Evolutionary conservation across 2,888 invertebrate species (phyloP).

Genomic region (Lamproptera curius): DNA sequence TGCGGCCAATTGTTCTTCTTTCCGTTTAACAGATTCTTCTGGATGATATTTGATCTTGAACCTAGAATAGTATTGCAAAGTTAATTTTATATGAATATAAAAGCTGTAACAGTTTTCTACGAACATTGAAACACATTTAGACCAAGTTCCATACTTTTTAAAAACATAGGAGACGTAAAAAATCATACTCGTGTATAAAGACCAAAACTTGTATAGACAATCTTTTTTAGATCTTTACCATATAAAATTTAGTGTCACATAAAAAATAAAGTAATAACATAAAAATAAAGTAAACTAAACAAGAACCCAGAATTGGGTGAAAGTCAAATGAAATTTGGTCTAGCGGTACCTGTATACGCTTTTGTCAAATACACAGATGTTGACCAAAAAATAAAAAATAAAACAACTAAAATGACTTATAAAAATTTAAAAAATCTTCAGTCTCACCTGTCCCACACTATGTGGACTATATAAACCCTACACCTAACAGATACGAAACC

Average conservation of each 20-base stretch:
- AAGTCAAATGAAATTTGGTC: slow-evolving; percentile 28
- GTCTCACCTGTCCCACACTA: slow-evolving; percentile 75
- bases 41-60: slow-evolving; percentile 99
- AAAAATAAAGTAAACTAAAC: not conserved
- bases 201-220: no score
- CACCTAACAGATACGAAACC: slow-evolving; percentile 75
- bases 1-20: slow-evolving; percentile 89
- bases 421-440: slow-evolving; percentile 71
- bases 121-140: slow-evolving; percentile 19
- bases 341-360: slow-evolving; percentile 21
- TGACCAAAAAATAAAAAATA: slow-evolving; percentile 22
- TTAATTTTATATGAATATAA: slow-evolving; percentile 7
- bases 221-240: no score
- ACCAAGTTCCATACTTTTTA: slow-evolving; percentile 7
- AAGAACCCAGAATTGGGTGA: not conserved
- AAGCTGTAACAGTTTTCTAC: slow-evolving; percentile 6
- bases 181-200: no score
- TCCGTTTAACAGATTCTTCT: slow-evolving; percentile 93
- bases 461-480: slow-evolving; percentile 71
- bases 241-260: no score
- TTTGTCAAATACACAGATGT: slow-evolving; percentile 2
- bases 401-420: slow-evolving; percentile 59
- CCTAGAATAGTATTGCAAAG: slow-evolving; percentile 79
- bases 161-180: no score
- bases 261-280: no score